Base-by-base conservation (phyloP, 2,797 vertebrate species). In the Enteromius thamalakanensis region DNA sequence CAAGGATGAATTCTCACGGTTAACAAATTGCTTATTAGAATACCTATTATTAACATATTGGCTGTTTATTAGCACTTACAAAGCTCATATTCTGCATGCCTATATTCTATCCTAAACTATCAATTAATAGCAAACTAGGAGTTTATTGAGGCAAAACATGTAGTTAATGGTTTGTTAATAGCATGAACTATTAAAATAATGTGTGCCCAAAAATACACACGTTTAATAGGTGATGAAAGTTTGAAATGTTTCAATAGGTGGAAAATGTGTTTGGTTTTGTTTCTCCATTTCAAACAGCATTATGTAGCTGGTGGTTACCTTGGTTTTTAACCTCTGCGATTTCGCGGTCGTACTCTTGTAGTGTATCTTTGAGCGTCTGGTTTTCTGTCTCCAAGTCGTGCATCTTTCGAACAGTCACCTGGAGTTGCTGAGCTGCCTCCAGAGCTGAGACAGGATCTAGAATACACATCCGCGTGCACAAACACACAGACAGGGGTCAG, bases 341-440 rank as follows among this genome's bases (percentile, higher is more conserved):
- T 86, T 96, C 96, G 79, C 95, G 95, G 74, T 96, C 95, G 88
- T 96, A 96, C 60, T 96, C 96, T 89, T 96, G 95, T 47, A 97
- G 94, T 53, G 96, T 96, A 87, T 96, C 95, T 88, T 95, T 91
- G 87, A 97, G 95, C 80, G 95, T 97, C 93, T 96, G 96, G 92
- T 97, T 97, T 88, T 97, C 96, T 0, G 96, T 96, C 92, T 97
- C 96, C 84, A 96, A 94, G 87, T 97, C 96, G 10, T 96, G 95
- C 93, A 97, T 95, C 80, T 94, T 96, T 85, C 96, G 96, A 84
- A 95, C 95, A 89, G 96, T 96, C 89, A 96, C 91, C 93, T 96
- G 96, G 81, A 96, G 95, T 91, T 97, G 96, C 89, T 96, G 96
- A 85, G 94, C 95, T 21, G 95, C 93, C 89, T 97, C 96, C 93